Conservation (phyloP, 2,113 vertebrate species). For the Pseudonaja textilis region DNA sequence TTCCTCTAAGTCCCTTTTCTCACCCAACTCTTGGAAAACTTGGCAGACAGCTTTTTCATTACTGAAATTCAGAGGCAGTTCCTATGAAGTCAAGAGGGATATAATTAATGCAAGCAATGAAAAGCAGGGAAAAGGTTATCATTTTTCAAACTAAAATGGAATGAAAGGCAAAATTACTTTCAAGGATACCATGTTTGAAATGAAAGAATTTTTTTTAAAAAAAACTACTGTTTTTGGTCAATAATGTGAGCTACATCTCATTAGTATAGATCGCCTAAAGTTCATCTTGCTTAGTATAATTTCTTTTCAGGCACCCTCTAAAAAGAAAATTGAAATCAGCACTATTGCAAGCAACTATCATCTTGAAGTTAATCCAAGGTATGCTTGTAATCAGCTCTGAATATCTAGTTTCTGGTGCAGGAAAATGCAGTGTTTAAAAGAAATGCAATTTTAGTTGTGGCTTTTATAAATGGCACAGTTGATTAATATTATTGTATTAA, state of each 20-base stretch:
- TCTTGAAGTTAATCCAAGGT: slow-evolving; percentile 96
- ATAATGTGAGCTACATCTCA: background rate
- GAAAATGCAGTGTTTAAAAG: background rate
- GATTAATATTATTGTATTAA: background rate
- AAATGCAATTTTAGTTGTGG: background rate
- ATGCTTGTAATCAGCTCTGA: slow-evolving; percentile 25
- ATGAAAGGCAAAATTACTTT: background rate
- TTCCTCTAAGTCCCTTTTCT: background rate
- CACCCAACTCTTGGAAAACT: background rate
- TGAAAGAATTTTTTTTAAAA: background rate
- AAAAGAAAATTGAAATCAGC: slow-evolving; percentile 98
- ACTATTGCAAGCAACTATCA: slow-evolving; percentile 99
- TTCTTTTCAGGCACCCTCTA: slow-evolving; percentile 86
- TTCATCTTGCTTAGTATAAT: background rate
- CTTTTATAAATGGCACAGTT: background rate
- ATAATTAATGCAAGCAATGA: background rate
- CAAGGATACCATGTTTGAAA: background rate
- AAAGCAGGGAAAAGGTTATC: background rate
- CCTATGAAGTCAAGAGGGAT: background rate
- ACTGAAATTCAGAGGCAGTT: background rate
- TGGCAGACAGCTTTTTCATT: background rate
- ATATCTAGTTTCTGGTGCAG: background rate
- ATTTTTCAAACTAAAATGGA: background rate
- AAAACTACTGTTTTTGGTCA: background rate
- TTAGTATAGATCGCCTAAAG: background rate